Evolutionary conservation across 1,140 invertebrate species (phyloP).

Genomic region (Papilio xuthus): DNA sequence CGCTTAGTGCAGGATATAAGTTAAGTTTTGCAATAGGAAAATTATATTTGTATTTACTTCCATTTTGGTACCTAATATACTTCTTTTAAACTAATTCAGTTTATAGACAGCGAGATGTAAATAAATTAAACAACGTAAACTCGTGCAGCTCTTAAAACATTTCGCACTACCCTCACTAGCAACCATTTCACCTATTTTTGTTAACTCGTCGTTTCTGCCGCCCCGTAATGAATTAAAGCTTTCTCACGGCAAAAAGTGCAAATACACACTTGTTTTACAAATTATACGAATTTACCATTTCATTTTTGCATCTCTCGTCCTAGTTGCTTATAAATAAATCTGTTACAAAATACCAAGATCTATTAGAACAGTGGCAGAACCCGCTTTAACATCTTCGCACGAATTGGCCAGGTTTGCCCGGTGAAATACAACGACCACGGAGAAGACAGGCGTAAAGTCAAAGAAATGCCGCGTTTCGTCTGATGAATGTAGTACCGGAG

Average conservation of each 20-base stretch:
- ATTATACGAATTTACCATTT: conserved; percentile 18
- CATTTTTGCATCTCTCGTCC: neutral
- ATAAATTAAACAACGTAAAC: neutral
- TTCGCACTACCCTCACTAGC: neutral
- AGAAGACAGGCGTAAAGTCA: too few relatives aligned
- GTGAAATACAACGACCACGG: too few relatives aligned
- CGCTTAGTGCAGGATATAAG: neutral
- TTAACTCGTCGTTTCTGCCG: neutral
- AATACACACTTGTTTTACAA: conserved; percentile 12
- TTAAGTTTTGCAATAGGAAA: neutral
- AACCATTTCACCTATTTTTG: neutral
- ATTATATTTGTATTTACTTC: neutral
- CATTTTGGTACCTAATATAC: neutral
- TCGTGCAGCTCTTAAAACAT: conserved; percentile 2
- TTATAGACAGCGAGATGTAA: neutral
- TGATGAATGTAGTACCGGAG: too few relatives aligned
- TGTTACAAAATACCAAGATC: too few relatives aligned
- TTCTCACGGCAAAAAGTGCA: conserved; percentile 2
- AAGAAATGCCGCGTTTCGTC: too few relatives aligned
- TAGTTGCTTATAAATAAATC: too few relatives aligned
- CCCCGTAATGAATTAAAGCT: conserved; percentile 21
- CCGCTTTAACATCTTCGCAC: too few relatives aligned
- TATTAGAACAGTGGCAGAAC: too few relatives aligned
- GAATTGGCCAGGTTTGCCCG: too few relatives aligned
- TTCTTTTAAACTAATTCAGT: neutral